These are phyloP conservation scores for Heliocidaris tuberculata DNA, from an alignment of 35 echinoderm and acorn worm genomes.

Conservation along the genomic window DNA sequence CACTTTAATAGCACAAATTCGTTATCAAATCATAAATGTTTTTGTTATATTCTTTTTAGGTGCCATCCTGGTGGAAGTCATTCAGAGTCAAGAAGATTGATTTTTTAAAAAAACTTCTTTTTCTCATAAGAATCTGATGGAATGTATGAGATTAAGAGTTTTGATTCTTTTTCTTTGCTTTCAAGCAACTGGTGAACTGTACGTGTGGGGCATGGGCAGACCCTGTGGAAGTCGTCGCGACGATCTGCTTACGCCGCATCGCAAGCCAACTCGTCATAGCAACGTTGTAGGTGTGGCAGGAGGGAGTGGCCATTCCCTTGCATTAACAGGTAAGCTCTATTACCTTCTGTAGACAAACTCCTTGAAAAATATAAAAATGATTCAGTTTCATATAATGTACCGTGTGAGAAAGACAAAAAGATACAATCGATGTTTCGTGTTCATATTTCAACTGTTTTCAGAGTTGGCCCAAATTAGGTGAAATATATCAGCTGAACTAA, in stretches of 20 bases:
- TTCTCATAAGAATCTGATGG: background rate
- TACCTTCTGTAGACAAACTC: background rate
- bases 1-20: background rate
- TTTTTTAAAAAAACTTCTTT: no score
- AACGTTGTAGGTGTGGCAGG: slow-evolving; percentile 80
- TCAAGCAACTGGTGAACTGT: slow-evolving; percentile 73
- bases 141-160: background rate
- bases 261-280: slow-evolving; percentile 55
- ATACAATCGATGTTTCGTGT: no score
- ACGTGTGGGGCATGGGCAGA: slow-evolving; percentile 81
- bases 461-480: no score
- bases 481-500: no score
- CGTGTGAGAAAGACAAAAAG: no score
- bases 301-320: slow-evolving; percentile 79
- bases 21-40: background rate
- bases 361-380: background rate
- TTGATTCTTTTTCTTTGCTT: background rate
- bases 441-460: no score
- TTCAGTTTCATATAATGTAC: no score
- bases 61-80: no score
- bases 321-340: slow-evolving; percentile 77
- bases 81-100: no score
- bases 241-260: slow-evolving; percentile 68
- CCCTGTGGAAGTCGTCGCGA: slow-evolving; percentile 72
- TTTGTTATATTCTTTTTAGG: no score